Percentiles rank a stretch among this genome's conserved stretches.
Conservation (phyloP, 2,888 invertebrate species). For the Pachymerium ferrugineum region DNA sequence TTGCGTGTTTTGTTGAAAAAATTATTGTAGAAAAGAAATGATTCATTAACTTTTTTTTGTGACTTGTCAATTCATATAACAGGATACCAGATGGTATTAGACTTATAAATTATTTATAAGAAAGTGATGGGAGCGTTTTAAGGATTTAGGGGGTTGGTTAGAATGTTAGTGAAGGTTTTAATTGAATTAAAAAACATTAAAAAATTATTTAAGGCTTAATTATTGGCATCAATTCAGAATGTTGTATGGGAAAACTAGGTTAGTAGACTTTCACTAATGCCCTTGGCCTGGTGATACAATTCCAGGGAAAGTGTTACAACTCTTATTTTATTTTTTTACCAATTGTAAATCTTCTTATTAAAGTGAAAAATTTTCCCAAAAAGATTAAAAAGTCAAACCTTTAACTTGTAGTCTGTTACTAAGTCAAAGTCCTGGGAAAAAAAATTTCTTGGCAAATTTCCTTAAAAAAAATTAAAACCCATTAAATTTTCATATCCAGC, state of each 20-base stretch:
- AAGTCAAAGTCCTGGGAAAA: conserved; percentile 1
- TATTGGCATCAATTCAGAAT: background rate
- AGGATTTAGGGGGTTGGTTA: too few relatives aligned
- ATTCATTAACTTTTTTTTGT: too few relatives aligned
- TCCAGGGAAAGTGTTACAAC: conserved; percentile 8
- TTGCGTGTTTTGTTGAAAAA: too few relatives aligned
- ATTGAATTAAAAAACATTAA: background rate
- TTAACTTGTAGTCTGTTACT: too few relatives aligned
- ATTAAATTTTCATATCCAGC: background rate
- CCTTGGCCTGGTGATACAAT: conserved; percentile 8
- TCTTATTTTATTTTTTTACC: background rate
- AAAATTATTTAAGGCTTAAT: background rate
- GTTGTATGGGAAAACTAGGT: conserved; percentile 4
- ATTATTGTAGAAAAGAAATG: too few relatives aligned
- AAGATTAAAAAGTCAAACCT: too few relatives aligned
- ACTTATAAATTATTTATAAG: too few relatives aligned
- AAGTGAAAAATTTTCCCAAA: too few relatives aligned
- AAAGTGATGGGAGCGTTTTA: too few relatives aligned
- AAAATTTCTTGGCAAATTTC: background rate
- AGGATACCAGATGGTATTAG: too few relatives aligned
- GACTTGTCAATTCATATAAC: too few relatives aligned
- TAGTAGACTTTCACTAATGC: background rate
- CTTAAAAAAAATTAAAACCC: background rate
- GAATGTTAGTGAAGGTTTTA: too few relatives aligned
- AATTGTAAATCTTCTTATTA: background rate